Percentiles rank a stretch among this genome's conserved stretches.
Conservation (phyloP, 2,113 vertebrate species). For the Microtus ochrogaster region DNA sequence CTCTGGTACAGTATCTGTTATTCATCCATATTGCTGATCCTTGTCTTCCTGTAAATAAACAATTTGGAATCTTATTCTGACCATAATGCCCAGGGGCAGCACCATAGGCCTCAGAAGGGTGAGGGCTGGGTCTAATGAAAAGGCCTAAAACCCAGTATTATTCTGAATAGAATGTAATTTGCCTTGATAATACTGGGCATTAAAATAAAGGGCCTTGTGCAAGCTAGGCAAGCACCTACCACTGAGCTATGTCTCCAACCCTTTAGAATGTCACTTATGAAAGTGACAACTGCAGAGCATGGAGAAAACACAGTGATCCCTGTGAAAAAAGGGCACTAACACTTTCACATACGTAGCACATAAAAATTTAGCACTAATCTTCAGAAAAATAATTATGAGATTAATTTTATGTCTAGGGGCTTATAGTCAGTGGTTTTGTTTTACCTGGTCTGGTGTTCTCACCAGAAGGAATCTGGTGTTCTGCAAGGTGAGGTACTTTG, state of each 20-base stretch:
- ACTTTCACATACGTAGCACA: neutral
- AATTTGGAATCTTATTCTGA: neutral
- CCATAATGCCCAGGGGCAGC: neutral
- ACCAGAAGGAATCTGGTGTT: constrained; percentile 89
- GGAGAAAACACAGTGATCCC: neutral
- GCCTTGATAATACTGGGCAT: neutral
- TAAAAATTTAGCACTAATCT: neutral
- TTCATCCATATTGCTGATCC: neutral
- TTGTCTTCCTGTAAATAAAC: neutral
- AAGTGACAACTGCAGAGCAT: neutral
- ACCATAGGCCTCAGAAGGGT: neutral
- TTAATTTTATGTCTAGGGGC: neutral
- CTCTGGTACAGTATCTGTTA: neutral
- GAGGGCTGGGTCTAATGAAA: neutral
- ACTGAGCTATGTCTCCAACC: neutral
- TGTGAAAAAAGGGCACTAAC: neutral
- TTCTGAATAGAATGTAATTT: neutral
- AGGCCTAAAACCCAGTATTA: neutral
- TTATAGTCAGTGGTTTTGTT: neutral
- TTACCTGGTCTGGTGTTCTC: constrained; percentile 93
- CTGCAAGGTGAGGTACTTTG: constrained; percentile 89
- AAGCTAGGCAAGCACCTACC: neutral
- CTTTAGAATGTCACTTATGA: neutral
- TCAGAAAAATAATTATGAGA: neutral
- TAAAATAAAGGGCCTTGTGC: neutral